Conservation (phyloP, 2,888 invertebrate genomes). For the Oconnorella tubifera region DNA sequence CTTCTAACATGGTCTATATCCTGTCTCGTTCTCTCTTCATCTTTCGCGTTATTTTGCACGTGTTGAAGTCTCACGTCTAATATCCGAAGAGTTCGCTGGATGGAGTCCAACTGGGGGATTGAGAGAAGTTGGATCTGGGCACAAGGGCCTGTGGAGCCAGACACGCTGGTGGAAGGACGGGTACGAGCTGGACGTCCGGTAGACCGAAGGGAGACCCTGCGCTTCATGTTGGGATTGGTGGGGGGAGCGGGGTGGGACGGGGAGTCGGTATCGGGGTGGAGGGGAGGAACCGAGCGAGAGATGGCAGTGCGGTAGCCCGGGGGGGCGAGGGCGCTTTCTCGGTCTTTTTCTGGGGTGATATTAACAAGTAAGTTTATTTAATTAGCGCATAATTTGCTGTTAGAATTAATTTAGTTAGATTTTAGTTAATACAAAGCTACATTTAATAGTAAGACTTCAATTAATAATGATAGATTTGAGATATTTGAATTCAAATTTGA, state of each 20-base stretch:
- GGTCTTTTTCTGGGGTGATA: constrained; percentile 2
- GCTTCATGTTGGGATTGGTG: constrained; percentile 4
- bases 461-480: no score
- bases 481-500: no score
- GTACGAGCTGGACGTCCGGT: not conserved
- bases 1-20: constrained; percentile 54
- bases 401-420: no score
- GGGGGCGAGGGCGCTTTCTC: constrained; percentile 9
- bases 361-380: no score
- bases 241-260: not conserved
- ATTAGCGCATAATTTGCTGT: no score
- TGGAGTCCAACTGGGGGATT: constrained; percentile 56
- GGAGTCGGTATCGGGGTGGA: constrained; percentile 7
- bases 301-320: constrained; percentile 24
- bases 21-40: constrained; percentile 52
- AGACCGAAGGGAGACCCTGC: constrained; percentile 6
- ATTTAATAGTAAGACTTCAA: no score
- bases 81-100: constrained; percentile 53
- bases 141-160: not conserved
- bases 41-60: constrained; percentile 51
- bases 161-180: constrained; percentile 1
- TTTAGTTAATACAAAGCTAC: no score
- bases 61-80: constrained; percentile 55
- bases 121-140: constrained; percentile 48
- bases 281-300: not conserved